Evolutionary conservation across 2,888 invertebrate genomes (phyloP).

Genomic region (Tinea trinotella): DNA sequence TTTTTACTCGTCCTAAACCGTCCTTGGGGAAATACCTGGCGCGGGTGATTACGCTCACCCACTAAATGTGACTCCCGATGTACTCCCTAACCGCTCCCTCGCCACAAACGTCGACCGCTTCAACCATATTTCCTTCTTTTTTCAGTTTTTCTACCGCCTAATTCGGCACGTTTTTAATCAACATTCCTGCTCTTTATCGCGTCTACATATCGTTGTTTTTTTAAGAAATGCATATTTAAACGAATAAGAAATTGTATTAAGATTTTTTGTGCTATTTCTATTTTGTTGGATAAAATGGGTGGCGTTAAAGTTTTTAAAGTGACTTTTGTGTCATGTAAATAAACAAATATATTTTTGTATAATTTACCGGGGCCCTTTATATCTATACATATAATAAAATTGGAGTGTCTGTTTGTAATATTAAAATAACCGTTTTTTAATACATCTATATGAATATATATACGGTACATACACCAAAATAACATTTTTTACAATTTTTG

Average conservation of each 20-base stretch:
- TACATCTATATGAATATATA: too few relatives aligned
- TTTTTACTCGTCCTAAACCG: conserved; percentile 19
- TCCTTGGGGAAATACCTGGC: conserved; percentile 20
- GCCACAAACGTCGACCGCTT: conserved; percentile 5
- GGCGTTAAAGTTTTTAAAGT: too few relatives aligned
- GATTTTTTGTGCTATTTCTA: conserved; percentile 6
- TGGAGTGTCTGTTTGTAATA: too few relatives aligned
- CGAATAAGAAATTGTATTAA: conserved; percentile 13
- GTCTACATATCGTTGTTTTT: conserved; percentile 17
- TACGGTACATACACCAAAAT: too few relatives aligned
- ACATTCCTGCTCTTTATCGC: conserved; percentile 18
- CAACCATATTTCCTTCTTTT: conserved; percentile 13
- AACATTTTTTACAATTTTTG: too few relatives aligned
- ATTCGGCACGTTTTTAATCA: conserved; percentile 23
- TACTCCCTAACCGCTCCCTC: conserved; percentile 6
- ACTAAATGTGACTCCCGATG: conserved; percentile 9
- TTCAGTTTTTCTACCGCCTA: conserved; percentile 14
- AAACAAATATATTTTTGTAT: too few relatives aligned
- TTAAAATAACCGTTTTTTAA: too few relatives aligned
- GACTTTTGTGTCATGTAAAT: too few relatives aligned
- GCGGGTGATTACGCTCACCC: conserved; percentile 17
- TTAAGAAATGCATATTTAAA: conserved; percentile 12
- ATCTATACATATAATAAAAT: too few relatives aligned
- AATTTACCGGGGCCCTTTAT: too few relatives aligned
- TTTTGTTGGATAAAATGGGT: too few relatives aligned